A percentile compares a stretch with the other conserved stretches of the same genome.
phyloP scores from a whole-genome alignment of 2,113 vertebrate species.

The Cercopithecus mona region DNA sequence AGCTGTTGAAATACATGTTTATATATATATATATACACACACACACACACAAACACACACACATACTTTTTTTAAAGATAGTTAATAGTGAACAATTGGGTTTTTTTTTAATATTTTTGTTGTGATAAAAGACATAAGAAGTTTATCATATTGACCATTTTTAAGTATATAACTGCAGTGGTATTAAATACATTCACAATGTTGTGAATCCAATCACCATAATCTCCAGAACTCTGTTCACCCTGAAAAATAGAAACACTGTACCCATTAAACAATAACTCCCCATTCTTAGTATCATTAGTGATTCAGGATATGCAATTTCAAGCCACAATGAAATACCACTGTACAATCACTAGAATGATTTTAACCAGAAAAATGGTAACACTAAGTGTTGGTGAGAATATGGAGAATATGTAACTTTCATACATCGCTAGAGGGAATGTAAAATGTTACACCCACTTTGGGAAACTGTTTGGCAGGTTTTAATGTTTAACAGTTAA shows the following conservation, averaged over 20 bases:
- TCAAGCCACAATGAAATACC: background rate
- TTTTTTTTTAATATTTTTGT: background rate
- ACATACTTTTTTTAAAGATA: too few species aligned
- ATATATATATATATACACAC: too few species aligned
- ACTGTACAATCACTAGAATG: background rate
- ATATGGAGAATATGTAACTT: background rate
- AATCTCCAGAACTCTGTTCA: background rate
- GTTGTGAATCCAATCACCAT: background rate
- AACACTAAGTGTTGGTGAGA: background rate
- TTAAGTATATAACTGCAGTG: background rate
- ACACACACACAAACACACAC: too few species aligned
- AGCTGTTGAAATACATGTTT: too few species aligned
- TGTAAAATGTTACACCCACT: background rate
- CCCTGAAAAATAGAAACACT: background rate
- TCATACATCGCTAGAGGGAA: background rate
- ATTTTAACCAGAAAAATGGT: background rate
- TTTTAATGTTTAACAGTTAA: too few species aligned
- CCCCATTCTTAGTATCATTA: background rate
- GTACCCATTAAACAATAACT: background rate
- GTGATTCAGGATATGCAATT: background rate
- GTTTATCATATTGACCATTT: background rate
- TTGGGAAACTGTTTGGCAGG: background rate
- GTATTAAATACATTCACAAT: background rate
- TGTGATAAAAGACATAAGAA: background rate
- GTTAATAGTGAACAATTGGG: too few species aligned